A percentile compares a stretch with the other conserved stretches of the same genome.
phyloP scores from a whole-genome alignment of 2,888 invertebrate genomes.

The Nomada fabriciana region DNA sequence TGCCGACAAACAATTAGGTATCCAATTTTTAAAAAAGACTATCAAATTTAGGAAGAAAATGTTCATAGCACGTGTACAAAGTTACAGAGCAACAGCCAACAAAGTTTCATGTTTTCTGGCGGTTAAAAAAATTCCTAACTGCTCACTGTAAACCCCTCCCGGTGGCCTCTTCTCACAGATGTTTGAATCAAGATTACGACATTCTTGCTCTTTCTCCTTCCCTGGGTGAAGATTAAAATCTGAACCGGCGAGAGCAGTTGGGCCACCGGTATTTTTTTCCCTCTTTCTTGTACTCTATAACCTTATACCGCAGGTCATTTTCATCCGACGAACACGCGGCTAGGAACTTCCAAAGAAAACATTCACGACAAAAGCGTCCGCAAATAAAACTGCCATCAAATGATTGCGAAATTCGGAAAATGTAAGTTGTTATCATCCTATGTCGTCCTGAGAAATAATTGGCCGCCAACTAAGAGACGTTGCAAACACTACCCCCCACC shows the following conservation, averaged over 20 bases:
- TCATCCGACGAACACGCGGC: constrained; percentile 36
- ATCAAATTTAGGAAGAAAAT: neutral
- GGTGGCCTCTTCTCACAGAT: constrained; percentile 57
- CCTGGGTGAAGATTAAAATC: constrained; percentile 61
- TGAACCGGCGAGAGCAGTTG: constrained; percentile 59
- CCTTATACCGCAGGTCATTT: constrained; percentile 60
- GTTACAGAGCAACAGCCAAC: neutral
- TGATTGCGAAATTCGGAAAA: constrained; percentile 6
- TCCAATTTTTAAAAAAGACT: neutral
- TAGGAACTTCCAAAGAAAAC: constrained; percentile 21
- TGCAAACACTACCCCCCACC: too few species aligned
- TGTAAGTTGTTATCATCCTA: too few species aligned
- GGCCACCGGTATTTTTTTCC: constrained; percentile 42
- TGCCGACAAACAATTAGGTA: neutral
- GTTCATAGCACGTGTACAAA: neutral
- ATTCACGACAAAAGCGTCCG: too few species aligned
- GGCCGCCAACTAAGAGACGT: too few species aligned
- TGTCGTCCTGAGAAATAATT: too few species aligned
- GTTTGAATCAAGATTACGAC: constrained; percentile 71
- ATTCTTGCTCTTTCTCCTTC: constrained; percentile 69
- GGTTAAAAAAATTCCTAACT: constrained; percentile 54
- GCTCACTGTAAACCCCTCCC: neutral
- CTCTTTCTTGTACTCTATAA: constrained; percentile 41
- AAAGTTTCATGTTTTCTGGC: constrained; percentile 9
- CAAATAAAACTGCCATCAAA: neutral